Percentiles rank a stretch among this genome's conserved stretches.
These are phyloP conservation scores for Parasteatoda tepidariorum DNA, from an alignment of 1,140 invertebrate species.

Conservation along the genomic window DNA sequence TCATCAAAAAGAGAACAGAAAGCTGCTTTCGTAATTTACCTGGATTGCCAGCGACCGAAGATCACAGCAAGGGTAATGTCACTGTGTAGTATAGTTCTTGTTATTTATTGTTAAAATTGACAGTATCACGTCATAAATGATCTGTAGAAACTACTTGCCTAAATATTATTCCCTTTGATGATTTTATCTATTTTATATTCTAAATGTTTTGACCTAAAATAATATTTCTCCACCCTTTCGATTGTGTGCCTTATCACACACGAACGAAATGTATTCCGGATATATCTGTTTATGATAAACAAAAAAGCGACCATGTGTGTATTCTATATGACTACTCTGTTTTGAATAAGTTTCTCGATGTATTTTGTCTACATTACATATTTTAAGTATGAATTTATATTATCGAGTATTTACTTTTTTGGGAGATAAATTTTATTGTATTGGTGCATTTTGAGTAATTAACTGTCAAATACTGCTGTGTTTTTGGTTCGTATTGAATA, in stretches of 20 bases:
- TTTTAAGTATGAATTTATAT: too few species aligned
- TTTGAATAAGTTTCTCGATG: too few species aligned
- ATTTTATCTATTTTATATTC: too few species aligned
- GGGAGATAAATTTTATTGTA: too few species aligned
- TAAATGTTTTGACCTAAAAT: too few species aligned
- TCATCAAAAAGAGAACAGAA: conserved; percentile 64
- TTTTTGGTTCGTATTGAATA: too few species aligned
- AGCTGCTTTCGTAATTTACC: conserved; percentile 67
- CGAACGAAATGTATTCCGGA: background rate
- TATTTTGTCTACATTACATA: too few species aligned
- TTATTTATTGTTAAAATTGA: too few species aligned
- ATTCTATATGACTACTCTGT: background rate
- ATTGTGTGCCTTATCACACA: conserved; percentile 56
- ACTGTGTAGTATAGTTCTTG: conserved; percentile 54
- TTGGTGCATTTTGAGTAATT: too few species aligned
- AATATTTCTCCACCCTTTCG: too few species aligned
- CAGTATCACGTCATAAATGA: background rate
- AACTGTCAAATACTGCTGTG: too few species aligned
- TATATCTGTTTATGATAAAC: conserved; percentile 50
- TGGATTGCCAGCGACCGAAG: conserved; percentile 64
- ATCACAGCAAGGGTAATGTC: conserved; percentile 55
- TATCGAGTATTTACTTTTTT: too few species aligned
- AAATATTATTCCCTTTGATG: conserved; percentile 1
- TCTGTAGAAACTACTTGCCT: conserved; percentile 19
- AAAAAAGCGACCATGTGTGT: background rate